Conservation (phyloP, 2,113 vertebrate species). For the Melanerpes aurifrons region DNA sequence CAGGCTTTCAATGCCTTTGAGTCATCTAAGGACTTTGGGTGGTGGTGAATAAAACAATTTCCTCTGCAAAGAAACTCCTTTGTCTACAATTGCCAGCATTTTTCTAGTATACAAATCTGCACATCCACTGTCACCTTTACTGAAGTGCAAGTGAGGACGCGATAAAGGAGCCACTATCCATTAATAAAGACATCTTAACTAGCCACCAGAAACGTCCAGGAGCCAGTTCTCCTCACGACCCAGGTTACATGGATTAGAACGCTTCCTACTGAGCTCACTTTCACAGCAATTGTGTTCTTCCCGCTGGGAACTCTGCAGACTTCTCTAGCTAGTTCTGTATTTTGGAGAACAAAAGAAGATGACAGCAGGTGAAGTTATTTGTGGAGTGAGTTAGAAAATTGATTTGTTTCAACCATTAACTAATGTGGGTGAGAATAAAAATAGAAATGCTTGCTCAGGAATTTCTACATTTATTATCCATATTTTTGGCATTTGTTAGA, state of each 20-base stretch:
- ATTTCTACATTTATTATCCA: background rate
- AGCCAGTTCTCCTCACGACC: background rate
- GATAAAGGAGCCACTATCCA: background rate
- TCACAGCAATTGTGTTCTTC: background rate
- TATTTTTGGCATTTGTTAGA: background rate
- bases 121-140: background rate
- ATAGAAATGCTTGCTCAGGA: constrained; percentile 31
- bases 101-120: background rate
- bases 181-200: background rate
- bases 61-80: background rate
- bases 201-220: background rate
- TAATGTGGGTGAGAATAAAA: constrained; percentile 4
- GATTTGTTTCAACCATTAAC: constrained; percentile 42
- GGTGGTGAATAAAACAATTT: background rate
- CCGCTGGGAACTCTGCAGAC: background rate
- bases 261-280: background rate
- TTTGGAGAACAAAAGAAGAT: background rate
- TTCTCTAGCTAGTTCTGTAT: background rate
- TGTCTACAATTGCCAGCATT: background rate
- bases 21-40: background rate
- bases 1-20: background rate
- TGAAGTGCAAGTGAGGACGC: background rate
- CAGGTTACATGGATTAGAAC: background rate
- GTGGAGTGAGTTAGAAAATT: constrained; percentile 1
- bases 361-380: background rate